A percentile compares a stretch with the other conserved stretches of the same genome.
Evolutionary conservation across 1,140 invertebrate species (phyloP).

Genomic region (Nephotettix cincticeps): DNA sequence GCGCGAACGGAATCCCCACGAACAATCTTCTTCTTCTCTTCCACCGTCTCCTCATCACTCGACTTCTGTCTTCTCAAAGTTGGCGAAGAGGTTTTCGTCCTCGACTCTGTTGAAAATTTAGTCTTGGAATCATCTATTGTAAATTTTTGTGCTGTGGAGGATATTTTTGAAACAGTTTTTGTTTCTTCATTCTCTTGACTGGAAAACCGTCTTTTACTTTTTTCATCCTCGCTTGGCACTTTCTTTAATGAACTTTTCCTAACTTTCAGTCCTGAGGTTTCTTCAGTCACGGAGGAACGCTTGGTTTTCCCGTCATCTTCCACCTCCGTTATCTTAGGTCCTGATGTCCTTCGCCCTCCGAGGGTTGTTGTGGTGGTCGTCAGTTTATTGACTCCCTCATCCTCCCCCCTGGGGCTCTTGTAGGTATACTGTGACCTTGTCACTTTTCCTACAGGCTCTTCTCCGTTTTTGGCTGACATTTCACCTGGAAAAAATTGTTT

Average conservation of each 20-base stretch:
- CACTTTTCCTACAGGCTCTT: slow-evolving; percentile 61
- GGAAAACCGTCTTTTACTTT: slow-evolving; percentile 7
- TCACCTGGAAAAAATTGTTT: slow-evolving; percentile 55
- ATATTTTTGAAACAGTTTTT: neutral
- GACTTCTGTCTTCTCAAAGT: neutral
- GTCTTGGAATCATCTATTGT: neutral
- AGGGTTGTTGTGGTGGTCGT: slow-evolving; percentile 37
- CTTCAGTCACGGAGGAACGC: neutral
- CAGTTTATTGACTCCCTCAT: slow-evolving; percentile 24
- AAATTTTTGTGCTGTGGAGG: neutral
- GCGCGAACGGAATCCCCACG: slow-evolving; percentile 65
- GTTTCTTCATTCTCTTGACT: neutral
- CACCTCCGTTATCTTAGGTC: slow-evolving; percentile 34
- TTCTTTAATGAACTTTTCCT: slow-evolving; percentile 9
- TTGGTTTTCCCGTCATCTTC: slow-evolving; percentile 24
- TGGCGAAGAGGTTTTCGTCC: neutral
- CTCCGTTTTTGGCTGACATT: slow-evolving; percentile 63
- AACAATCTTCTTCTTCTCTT: slow-evolving; percentile 36
- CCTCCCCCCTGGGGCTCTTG: slow-evolving; percentile 34
- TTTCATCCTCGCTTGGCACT: neutral
- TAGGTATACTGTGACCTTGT: slow-evolving; percentile 60
- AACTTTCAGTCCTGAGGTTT: neutral
- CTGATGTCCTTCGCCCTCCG: slow-evolving; percentile 29
- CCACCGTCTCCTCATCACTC: slow-evolving; percentile 8
- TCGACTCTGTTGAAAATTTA: neutral